Evolutionary conservation across 2,888 invertebrate species (phyloP).

Genomic region (Aporophyla nigra): DNA sequence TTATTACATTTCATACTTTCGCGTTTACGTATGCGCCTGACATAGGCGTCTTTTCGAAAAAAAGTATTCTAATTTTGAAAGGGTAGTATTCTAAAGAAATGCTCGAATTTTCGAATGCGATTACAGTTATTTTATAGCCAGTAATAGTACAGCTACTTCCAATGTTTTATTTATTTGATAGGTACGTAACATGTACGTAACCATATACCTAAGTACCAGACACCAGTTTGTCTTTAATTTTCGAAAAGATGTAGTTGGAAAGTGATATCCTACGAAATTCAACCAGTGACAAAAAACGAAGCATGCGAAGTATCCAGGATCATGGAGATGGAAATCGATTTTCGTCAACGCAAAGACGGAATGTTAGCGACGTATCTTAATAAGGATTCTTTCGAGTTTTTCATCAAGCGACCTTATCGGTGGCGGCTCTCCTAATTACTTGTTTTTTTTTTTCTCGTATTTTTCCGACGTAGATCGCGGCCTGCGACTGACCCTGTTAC

Average conservation of each 20-base stretch:
- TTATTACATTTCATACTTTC: too few relatives aligned
- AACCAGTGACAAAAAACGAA: conserved; percentile 21
- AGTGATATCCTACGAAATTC: background rate
- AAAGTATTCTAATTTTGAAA: too few relatives aligned
- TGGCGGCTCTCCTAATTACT: conserved; percentile 66
- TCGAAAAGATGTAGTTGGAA: background rate
- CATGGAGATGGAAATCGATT: conserved; percentile 60
- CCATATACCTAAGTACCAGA: background rate
- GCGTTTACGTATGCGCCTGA: too few relatives aligned
- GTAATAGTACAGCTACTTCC: too few relatives aligned
- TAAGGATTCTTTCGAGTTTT: conserved; percentile 74
- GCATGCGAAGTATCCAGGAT: conserved; percentile 34
- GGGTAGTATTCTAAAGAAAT: too few relatives aligned
- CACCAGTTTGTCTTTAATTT: too few relatives aligned
- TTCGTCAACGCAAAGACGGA: conserved; percentile 56
- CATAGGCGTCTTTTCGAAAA: too few relatives aligned
- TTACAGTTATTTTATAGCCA: too few relatives aligned
- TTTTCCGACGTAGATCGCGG: conserved; percentile 32
- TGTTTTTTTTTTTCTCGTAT: conserved; percentile 62
- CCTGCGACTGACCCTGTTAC: conserved; percentile 38
- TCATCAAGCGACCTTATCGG: conserved; percentile 70
- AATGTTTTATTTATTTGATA: background rate
- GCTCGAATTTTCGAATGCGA: too few relatives aligned
- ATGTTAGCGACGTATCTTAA: conserved; percentile 72
- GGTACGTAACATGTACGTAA: background rate